phyloP scores from a whole-genome alignment of 2,113 vertebrate species.

The Dasyprocta punctata region DNA sequence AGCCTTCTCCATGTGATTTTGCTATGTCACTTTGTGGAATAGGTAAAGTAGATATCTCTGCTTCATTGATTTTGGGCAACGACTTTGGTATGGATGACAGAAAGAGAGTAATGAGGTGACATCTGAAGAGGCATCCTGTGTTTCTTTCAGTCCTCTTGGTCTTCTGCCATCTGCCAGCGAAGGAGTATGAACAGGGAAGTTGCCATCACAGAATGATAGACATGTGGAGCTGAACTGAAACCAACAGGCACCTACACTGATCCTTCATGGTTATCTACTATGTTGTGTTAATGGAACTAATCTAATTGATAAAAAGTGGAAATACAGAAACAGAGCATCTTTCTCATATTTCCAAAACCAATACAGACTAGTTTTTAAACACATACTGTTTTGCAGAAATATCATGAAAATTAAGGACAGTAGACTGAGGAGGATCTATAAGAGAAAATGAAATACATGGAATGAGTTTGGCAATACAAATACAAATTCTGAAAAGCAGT shows the following conservation, averaged over 20 bases:
- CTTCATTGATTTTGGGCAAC: not conserved
- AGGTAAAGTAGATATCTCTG: not conserved
- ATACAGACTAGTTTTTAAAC: not conserved
- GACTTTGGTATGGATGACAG: not conserved
- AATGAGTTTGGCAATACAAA: not conserved
- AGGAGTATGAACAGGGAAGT: not conserved
- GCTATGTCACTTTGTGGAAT: not conserved
- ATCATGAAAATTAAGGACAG: not conserved
- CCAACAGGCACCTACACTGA: not conserved
- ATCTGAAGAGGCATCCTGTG: too few relatives aligned
- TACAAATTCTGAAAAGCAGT: not conserved
- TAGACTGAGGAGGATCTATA: not conserved
- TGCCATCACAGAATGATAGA: not conserved
- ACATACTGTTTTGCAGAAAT: not conserved
- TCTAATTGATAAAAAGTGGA: not conserved
- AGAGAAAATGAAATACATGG: not conserved
- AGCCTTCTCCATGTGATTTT: rapidly evolving
- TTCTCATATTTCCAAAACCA: not conserved
- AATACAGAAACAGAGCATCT: not conserved
- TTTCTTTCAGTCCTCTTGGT: not conserved
- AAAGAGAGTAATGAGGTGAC: not conserved
- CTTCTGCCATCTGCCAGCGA: not conserved
- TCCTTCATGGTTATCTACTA: not conserved
- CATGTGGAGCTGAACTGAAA: not conserved
- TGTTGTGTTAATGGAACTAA: not conserved